Conservation (phyloP, 2,113 vertebrate species). For the Prochilodus magdalenae region DNA sequence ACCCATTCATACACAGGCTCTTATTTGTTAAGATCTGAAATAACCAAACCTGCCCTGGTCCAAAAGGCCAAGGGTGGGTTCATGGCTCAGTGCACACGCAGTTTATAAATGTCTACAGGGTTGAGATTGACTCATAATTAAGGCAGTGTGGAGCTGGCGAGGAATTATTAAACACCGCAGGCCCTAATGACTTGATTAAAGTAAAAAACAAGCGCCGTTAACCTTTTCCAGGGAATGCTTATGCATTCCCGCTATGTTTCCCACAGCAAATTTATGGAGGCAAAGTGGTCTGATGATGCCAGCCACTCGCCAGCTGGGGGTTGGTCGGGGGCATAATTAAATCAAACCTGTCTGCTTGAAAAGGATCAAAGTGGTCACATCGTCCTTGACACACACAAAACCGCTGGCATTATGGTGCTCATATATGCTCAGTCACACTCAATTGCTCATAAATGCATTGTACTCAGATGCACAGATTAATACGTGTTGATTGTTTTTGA, state of each 20-base stretch:
- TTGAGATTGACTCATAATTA: conserved; percentile 53
- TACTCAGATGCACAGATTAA: conserved; percentile 35
- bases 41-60: conserved; percentile 2
- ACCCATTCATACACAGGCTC: neutral
- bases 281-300: conserved; percentile 31
- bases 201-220: conserved; percentile 50
- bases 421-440: conserved; percentile 15
- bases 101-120: conserved; percentile 49
- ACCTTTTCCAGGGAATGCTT: conserved; percentile 54
- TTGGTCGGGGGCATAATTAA: conserved; percentile 49
- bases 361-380: conserved; percentile 49
- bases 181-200: conserved; percentile 59
- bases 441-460: conserved; percentile 31
- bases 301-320: conserved; percentile 28
- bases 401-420: conserved; percentile 9
- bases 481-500: conserved; percentile 40
- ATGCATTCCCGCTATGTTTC: conserved; percentile 56
- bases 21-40: conserved; percentile 22
- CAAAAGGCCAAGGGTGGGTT: conserved; percentile 20
- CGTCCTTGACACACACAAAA: neutral
- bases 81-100: neutral
- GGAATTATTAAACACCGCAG: conserved; percentile 55
- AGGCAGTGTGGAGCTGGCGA: conserved; percentile 22
- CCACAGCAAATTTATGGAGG: conserved; percentile 21
- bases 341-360: conserved; percentile 57